phyloP scores from a whole-genome alignment of 1,140 invertebrate genomes.

The Drosophila tsacasi region DNA sequence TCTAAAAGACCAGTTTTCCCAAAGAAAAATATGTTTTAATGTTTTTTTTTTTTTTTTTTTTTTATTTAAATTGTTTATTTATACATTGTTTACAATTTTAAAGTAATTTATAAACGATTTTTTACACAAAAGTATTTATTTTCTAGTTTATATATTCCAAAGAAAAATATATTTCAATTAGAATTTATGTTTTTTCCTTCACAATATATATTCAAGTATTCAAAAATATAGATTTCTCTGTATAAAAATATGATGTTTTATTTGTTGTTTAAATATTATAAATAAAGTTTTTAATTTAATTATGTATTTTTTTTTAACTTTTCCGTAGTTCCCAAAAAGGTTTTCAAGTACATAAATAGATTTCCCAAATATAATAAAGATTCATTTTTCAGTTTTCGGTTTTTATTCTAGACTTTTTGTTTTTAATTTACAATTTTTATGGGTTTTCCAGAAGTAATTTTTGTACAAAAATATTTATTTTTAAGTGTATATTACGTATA shows the following conservation, averaged over 20 bases:
- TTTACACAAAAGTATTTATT: constrained; percentile 13
- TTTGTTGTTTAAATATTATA: neutral
- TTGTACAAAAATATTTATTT: constrained; percentile 50
- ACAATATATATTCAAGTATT: neutral
- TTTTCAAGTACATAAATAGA: neutral
- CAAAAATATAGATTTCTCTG: neutral
- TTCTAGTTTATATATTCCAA: neutral
- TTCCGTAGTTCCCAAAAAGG: neutral
- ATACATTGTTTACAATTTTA: neutral
- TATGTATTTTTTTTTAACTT: neutral
- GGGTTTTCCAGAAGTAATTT: constrained; percentile 22
- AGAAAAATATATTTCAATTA: neutral
- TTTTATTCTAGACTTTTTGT: constrained; percentile 29
- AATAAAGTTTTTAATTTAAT: neutral
- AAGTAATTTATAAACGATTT: neutral
- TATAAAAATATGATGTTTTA: neutral
- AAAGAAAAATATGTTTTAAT: neutral
- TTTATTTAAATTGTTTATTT: neutral
- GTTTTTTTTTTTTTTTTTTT: neutral
- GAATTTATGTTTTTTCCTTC: fast-evolving
- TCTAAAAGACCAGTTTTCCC: neutral
- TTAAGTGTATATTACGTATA: constrained; percentile 64
- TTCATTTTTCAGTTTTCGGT: constrained; percentile 29
- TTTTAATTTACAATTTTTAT: constrained; percentile 60
- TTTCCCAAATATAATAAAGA: constrained; percentile 3